Percentiles rank a stretch among this genome's conserved stretches.
Conservation (phyloP, 2,888 invertebrate species). For the Caradrina kadenii region DNA sequence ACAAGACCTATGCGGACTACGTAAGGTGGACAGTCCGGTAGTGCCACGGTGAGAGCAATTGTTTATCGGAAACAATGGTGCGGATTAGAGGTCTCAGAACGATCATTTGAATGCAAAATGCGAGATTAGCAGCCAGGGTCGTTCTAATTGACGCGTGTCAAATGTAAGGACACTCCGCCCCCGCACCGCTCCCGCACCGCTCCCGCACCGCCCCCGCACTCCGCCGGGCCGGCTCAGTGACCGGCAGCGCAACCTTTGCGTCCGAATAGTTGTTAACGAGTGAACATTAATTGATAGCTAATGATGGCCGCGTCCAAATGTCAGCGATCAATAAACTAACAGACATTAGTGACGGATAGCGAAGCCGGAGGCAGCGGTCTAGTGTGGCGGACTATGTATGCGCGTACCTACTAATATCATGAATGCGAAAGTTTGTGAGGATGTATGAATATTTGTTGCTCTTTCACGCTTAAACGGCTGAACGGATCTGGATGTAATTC, state of each 20-base stretch:
- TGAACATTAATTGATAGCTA: conserved; percentile 27
- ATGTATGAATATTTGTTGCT: too few species aligned
- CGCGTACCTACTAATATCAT: too few species aligned
- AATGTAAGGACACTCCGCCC: not conserved
- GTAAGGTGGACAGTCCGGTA: conserved; percentile 22
- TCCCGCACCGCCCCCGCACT: not conserved
- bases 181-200: not conserved
- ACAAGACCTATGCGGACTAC: not conserved
- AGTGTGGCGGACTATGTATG: too few species aligned
- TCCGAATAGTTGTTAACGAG: conserved; percentile 15
- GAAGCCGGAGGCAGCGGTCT: not conserved
- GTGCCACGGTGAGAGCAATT: conserved; percentile 60
- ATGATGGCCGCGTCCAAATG: conserved; percentile 57
- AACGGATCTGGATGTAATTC: too few species aligned
- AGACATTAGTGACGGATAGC: conserved; percentile 37
- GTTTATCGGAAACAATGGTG: conserved; percentile 68
- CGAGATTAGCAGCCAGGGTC: conserved; percentile 52
- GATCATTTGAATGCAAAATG: conserved; percentile 65
- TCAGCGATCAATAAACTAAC: conserved; percentile 68
- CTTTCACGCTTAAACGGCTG: too few species aligned
- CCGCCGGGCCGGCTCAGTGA: not conserved
- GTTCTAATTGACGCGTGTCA: conserved; percentile 61
- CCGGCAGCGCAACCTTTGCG: conserved; percentile 14
- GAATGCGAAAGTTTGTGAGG: too few species aligned
- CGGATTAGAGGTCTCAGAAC: conserved; percentile 64